Evolutionary conservation across 2,113 vertebrate species (phyloP).

Genomic region (Aegithalos caudatus): DNA sequence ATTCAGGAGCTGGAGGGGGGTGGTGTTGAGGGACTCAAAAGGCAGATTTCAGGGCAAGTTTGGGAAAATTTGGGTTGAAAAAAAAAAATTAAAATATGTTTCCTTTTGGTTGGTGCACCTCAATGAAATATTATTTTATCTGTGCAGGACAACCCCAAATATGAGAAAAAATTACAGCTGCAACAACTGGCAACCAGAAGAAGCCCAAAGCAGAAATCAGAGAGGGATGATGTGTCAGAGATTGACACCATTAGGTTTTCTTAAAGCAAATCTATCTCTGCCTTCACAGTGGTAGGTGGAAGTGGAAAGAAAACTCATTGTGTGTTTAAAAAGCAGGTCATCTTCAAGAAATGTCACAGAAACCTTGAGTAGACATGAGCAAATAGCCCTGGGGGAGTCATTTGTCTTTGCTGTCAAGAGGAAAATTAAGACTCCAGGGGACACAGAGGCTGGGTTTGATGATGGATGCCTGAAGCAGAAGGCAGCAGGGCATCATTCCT

Average conservation of each 20-base stretch:
- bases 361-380: constrained; percentile 19
- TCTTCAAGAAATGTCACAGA: background rate
- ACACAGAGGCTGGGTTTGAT: constrained; percentile 19
- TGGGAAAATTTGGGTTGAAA: background rate
- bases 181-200: background rate
- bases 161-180: background rate
- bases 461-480: constrained; percentile 40
- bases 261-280: background rate
- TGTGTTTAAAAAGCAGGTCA: constrained; percentile 39
- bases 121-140: background rate
- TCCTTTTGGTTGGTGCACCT: background rate
- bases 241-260: background rate
- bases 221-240: background rate
- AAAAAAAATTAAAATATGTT: background rate
- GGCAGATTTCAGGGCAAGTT: background rate
- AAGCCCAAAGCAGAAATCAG: background rate
- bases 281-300: background rate
- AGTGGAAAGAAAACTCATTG: background rate
- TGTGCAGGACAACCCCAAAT: background rate
- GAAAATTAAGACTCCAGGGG: constrained; percentile 53
- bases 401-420: constrained; percentile 61
- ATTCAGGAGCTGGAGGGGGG: background rate
- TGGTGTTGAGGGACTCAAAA: background rate
- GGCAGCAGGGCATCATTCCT: constrained; percentile 25
- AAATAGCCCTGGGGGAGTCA: constrained; percentile 30